phyloP scores from a whole-genome alignment of 2,888 invertebrate genomes.

The Hirtodrosophila duncani region DNA sequence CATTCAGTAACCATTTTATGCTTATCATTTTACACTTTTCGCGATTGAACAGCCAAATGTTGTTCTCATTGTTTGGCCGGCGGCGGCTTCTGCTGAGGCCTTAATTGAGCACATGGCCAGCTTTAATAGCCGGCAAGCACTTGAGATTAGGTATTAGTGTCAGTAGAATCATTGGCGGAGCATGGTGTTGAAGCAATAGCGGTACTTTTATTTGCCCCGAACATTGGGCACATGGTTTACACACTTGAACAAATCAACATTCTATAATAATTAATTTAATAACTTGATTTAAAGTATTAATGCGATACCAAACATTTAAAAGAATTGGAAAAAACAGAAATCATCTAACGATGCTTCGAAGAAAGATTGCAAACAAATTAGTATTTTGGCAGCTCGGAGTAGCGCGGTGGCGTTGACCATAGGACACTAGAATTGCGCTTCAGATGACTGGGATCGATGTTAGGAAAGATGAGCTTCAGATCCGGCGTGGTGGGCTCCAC shows the following conservation, averaged over 20 bases:
- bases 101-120: slow-evolving; percentile 57
- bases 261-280: no score
- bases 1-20: no score
- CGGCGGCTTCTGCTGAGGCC: slow-evolving; percentile 26
- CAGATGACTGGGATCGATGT: slow-evolving; percentile 82
- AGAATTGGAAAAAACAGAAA: neutral
- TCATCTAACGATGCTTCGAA: neutral
- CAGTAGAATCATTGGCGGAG: no score
- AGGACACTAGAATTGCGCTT: slow-evolving; percentile 86
- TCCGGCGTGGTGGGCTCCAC: slow-evolving; percentile 83
- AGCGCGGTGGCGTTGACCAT: slow-evolving; percentile 86
- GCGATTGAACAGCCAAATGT: slow-evolving; percentile 19
- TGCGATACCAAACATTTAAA: neutral
- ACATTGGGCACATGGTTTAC: no score
- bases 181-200: no score
- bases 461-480: slow-evolving; percentile 84
- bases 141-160: slow-evolving; percentile 54
- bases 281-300: neutral
- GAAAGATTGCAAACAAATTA: slow-evolving; percentile 25
- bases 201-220: slow-evolving; percentile 27
- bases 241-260: no score
- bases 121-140: slow-evolving; percentile 63
- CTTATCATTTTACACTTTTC: no score
- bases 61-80: slow-evolving; percentile 29
- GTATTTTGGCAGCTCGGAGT: slow-evolving; percentile 80